Percentiles rank a stretch among this genome's conserved stretches.
Evolutionary conservation across 2,113 vertebrate genomes (phyloP).

Genomic region (Ictidomys tridecemlineatus): DNA sequence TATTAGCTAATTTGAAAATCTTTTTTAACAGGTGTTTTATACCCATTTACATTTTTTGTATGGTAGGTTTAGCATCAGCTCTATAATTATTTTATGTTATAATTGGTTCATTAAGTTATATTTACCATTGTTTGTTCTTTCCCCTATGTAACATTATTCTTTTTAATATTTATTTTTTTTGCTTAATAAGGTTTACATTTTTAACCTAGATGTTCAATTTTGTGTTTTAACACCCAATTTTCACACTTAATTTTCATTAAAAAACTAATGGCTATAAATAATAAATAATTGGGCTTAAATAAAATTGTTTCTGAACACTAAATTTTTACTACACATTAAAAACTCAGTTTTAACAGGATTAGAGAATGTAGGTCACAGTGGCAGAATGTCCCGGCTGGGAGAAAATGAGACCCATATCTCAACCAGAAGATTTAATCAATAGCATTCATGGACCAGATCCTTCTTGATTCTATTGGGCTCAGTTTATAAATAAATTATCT

Average conservation of each 20-base stretch:
- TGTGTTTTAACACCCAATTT: conserved; percentile 21
- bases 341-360: conserved; percentile 34
- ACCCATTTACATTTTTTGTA: background rate
- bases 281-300: conserved; percentile 58
- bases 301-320: conserved; percentile 49
- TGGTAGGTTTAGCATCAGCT: background rate
- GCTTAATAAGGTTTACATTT: background rate
- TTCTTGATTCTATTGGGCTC: conserved; percentile 75
- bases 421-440: conserved; percentile 78
- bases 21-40: conserved; percentile 22
- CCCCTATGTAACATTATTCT: background rate
- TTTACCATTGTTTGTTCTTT: background rate
- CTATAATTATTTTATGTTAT: background rate
- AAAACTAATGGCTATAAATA: background rate
- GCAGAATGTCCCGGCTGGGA: conserved; percentile 60
- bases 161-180: background rate
- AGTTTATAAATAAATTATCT: conserved; percentile 81
- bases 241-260: conserved; percentile 36
- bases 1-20: background rate
- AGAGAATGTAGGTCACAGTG: background rate
- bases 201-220: background rate
- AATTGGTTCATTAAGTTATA: background rate
- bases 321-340: background rate
- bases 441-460: conserved; percentile 59
- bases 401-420: conserved; percentile 75